Conservation (phyloP, 2,888 invertebrate genomes). For the Ligdia adustata region DNA sequence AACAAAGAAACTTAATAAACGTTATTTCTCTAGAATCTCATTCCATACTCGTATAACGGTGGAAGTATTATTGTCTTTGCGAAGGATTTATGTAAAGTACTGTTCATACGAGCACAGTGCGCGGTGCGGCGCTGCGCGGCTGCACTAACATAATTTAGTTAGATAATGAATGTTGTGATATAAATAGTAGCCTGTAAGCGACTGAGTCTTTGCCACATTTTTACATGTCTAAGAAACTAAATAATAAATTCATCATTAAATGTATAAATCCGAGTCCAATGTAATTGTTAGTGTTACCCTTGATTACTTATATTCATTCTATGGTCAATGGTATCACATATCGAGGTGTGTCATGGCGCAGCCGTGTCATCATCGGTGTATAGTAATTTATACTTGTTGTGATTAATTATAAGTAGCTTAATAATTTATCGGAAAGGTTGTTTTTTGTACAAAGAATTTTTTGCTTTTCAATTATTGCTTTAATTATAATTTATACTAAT, state of each 20-base stretch:
- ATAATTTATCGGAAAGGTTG: too few species aligned
- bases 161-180: conserved; percentile 58
- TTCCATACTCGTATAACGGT: conserved; percentile 27
- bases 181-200: conserved; percentile 77
- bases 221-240: conserved; percentile 76
- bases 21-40: conserved; percentile 29
- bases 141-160: conserved; percentile 18
- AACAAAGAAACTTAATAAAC: conserved; percentile 26
- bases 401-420: conserved; percentile 1
- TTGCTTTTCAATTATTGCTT: too few species aligned
- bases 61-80: conserved; percentile 27
- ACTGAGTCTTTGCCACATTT: conserved; percentile 82
- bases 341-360: too few species aligned
- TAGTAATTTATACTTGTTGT: conserved; percentile 11
- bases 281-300: too few species aligned
- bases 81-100: conserved; percentile 19
- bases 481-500: too few species aligned
- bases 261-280: conserved; percentile 60
- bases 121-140: conserved; percentile 1
- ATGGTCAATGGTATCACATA: too few species aligned
- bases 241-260: conserved; percentile 53
- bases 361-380: too few species aligned
- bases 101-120: too few species aligned
- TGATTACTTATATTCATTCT: too few species aligned
- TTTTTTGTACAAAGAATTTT: too few species aligned